Conservation (phyloP, 2,888 invertebrate species). For the Drosophila mercatorum region DNA sequence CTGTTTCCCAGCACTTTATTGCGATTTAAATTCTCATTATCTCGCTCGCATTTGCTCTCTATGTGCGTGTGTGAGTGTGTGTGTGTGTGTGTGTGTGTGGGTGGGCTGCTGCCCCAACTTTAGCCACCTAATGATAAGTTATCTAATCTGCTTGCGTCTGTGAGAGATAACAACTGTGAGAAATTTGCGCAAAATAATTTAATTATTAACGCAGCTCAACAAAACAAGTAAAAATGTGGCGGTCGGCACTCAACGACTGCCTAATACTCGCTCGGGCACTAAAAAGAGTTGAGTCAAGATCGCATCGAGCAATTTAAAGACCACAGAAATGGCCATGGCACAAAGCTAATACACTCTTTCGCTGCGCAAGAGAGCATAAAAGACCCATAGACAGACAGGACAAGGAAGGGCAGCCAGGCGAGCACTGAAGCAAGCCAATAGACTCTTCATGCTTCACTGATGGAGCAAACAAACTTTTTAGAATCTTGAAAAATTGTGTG, state of each 20-base stretch:
- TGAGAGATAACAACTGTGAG: conserved; percentile 59
- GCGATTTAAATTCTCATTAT: conserved; percentile 76
- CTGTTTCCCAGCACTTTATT: conserved; percentile 62
- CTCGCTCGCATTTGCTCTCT: conserved; percentile 7
- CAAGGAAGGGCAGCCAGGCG: too few relatives aligned
- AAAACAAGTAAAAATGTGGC: conserved; percentile 10
- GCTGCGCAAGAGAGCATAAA: too few relatives aligned
- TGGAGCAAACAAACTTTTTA: background rate
- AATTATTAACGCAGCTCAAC: conserved; percentile 60
- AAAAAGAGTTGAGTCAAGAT: background rate
- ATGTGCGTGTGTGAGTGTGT: conserved; percentile 25
- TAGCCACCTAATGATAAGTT: conserved; percentile 59
- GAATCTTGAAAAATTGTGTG: background rate
- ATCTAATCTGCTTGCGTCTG: conserved; percentile 49
- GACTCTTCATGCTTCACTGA: background rate
- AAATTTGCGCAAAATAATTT: conserved; percentile 69
- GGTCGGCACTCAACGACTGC: background rate
- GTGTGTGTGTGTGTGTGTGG: conserved; percentile 2
- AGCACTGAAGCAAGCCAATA: background rate
- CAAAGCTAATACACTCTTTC: background rate
- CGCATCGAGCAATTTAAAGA: too few relatives aligned
- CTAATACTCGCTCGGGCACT: background rate
- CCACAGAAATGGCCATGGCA: too few relatives aligned
- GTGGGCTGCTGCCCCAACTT: conserved; percentile 33
- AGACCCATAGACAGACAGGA: too few relatives aligned